These are phyloP conservation scores for Poecilia picta DNA, from an alignment of 2,797 vertebrate genomes.

Conservation along the genomic window DNA sequence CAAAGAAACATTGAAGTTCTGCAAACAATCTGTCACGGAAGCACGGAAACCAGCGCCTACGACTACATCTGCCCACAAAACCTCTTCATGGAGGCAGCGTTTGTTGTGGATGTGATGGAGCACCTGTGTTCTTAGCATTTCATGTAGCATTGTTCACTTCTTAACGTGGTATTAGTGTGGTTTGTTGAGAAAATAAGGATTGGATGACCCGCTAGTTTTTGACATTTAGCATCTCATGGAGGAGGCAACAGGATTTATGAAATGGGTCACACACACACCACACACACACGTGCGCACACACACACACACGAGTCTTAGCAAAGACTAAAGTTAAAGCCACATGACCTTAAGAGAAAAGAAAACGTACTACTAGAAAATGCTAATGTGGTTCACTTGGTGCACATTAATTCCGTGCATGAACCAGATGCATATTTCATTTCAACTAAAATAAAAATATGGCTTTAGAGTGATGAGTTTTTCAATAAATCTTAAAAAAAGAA, in stretches of 20 bases:
- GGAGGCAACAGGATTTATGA: slow-evolving; percentile 79
- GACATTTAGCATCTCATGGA: slow-evolving; percentile 78
- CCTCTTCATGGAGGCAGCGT: slow-evolving; percentile 86
- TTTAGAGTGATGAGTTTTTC: slow-evolving; percentile 60
- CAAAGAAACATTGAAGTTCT: slow-evolving; percentile 81
- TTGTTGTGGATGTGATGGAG: slow-evolving; percentile 88
- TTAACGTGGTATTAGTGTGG: slow-evolving; percentile 73
- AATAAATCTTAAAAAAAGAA: slow-evolving; percentile 49
- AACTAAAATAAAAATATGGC: slow-evolving; percentile 73
- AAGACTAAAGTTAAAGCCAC: slow-evolving; percentile 77
- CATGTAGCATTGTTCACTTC: slow-evolving; percentile 36
- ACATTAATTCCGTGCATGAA: slow-evolving; percentile 80
- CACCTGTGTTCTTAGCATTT: slow-evolving; percentile 58
- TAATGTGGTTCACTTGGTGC: slow-evolving; percentile 71
- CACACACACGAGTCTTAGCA: slow-evolving; percentile 77
- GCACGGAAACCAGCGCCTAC: slow-evolving; percentile 52
- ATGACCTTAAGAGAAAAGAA: slow-evolving; percentile 80
- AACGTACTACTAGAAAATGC: slow-evolving; percentile 79
- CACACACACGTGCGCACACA: slow-evolving; percentile 2
- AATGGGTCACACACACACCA: slow-evolving; percentile 67
- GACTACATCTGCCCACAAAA: slow-evolving; percentile 83
- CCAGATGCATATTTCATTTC: slow-evolving; percentile 73
- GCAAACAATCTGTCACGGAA: slow-evolving; percentile 77
- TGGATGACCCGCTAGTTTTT: slow-evolving; percentile 76
- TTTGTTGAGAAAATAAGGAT: slow-evolving; percentile 69